A percentile compares a stretch with the other conserved stretches of the same genome.
Conservation (phyloP, 2,888 invertebrate species). For the Gymnoscelis rufifasciata region DNA sequence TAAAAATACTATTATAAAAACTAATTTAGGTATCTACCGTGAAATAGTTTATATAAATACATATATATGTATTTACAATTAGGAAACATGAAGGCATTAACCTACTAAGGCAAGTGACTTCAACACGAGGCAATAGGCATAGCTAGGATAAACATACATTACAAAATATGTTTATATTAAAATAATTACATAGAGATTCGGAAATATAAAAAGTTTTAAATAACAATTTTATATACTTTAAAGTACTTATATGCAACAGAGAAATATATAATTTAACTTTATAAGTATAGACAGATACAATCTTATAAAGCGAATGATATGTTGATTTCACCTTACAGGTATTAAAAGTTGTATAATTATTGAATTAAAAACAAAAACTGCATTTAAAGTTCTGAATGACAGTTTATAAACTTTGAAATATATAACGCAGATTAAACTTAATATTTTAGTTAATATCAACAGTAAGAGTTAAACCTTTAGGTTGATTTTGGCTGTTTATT, state of each 20-base stretch:
- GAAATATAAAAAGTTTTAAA: slow-evolving; percentile 28
- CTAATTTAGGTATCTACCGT: slow-evolving; percentile 7
- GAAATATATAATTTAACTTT: slow-evolving; percentile 45
- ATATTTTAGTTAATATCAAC: slow-evolving; percentile 11
- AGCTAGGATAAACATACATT: slow-evolving; percentile 25
- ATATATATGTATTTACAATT: slow-evolving; percentile 15
- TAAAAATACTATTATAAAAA: not conserved
- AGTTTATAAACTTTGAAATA: slow-evolving; percentile 30
- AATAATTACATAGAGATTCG: slow-evolving; percentile 24
- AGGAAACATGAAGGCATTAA: slow-evolving; percentile 18
- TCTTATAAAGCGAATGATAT: slow-evolving; percentile 79
- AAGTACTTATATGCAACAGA: slow-evolving; percentile 46
- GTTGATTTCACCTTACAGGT: slow-evolving; percentile 62
- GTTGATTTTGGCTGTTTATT: slow-evolving; percentile 10
- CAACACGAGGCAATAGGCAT: slow-evolving; percentile 19
- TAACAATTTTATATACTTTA: slow-evolving; percentile 28
- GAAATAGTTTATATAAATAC: slow-evolving; percentile 12
- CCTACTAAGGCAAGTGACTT: slow-evolving; percentile 20
- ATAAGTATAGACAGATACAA: slow-evolving; percentile 50
- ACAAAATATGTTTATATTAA: slow-evolving; percentile 30
- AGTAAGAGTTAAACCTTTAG: slow-evolving; percentile 11
- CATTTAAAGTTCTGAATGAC: slow-evolving; percentile 24
- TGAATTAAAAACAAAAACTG: slow-evolving; percentile 37
- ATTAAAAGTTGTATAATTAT: slow-evolving; percentile 38
- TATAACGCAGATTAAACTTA: slow-evolving; percentile 28